These are phyloP conservation scores for Cygnus buccinator DNA, from an alignment of 2,113 vertebrate genomes.

Conservation along the genomic window DNA sequence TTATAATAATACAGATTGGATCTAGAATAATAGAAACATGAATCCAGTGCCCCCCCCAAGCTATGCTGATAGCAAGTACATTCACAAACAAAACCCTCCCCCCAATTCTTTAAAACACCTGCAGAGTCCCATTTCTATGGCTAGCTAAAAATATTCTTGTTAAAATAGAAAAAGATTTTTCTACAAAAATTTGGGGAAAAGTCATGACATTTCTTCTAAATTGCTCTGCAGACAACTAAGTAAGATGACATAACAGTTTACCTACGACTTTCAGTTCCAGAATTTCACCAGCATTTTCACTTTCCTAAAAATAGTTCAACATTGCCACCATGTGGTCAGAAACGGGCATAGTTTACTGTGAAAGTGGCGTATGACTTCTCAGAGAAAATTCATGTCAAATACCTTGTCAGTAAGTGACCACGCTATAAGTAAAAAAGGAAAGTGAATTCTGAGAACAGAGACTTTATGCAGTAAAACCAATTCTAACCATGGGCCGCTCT, in stretches of 20 bases:
- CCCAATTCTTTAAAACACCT: not conserved
- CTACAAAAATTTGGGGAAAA: conserved; percentile 25
- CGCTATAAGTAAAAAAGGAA: not conserved
- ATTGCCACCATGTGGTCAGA: conserved; percentile 70
- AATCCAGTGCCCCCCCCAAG: not conserved
- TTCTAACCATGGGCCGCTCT: not conserved
- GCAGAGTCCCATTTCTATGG: not conserved
- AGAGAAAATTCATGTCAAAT: rapidly evolving
- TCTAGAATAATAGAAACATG: not conserved
- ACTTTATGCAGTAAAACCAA: not conserved
- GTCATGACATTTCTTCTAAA: not conserved
- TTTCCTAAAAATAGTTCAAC: conserved; percentile 25
- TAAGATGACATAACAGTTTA: not conserved
- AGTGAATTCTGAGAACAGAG: not conserved
- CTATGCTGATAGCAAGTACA: not conserved
- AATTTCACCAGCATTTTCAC: not conserved
- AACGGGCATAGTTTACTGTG: not conserved
- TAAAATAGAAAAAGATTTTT: conserved; percentile 63
- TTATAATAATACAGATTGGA: conserved; percentile 6
- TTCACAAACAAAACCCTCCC: not conserved
- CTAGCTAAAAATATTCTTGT: conserved; percentile 59
- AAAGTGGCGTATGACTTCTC: not conserved
- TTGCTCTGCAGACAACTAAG: not conserved
- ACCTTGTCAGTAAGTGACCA: not conserved
- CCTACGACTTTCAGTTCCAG: not conserved